Evolutionary conservation across 2,113 vertebrate genomes (phyloP), one percentile per base, ranked within the genome.

Genomic region (Tautogolabrus adspersus): DNA sequence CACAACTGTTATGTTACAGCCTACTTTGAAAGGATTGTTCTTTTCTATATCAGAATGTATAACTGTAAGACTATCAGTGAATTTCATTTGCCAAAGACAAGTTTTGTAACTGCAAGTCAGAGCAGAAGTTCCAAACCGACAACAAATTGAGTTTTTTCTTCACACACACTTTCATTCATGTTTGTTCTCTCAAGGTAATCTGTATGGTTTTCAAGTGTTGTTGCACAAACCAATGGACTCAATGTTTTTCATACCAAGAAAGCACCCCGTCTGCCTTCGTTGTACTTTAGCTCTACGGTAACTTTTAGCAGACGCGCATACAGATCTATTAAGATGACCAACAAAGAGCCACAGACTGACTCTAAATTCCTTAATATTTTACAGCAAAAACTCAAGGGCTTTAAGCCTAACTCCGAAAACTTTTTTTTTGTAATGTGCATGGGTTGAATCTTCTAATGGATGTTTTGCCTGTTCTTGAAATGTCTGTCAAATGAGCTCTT

Each of bases 11-110:
- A 79, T 81, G 66, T 88, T 89, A 72, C 64, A 71, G 47, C 56
- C 67, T 69, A 81, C 34, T 77, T 55, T 78, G n/a, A 71, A 71
- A 55, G 55, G 72, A 68, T 42, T 71, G 40, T 77, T 57, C 37
- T 51, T 82, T 66, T 56, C 75, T 44, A 63, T 60, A 81, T 73
- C 64, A 38, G 79, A 87, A 83, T 88, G 76, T 86, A 71, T 76
- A 55, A 77, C 80, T 75, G 57, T 81, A 22, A 68, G 72, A 90
- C 83, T 75, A 77, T 92, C 85, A 80, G 47, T 66, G 59, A 63
- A 54, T 60, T 47, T 44, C 44, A 75, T 84, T 87, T 87, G 88
- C 92, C 90, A 92, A 92, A 94, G 88, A 88, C 16, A 2, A 30
- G 57, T 79, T 79, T 85, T 79, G 68, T 52, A 59, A 10, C 67